These are phyloP conservation scores for Protonibea diacanthus DNA, from an alignment of 2,797 vertebrate genomes.

Conservation along the genomic window DNA sequence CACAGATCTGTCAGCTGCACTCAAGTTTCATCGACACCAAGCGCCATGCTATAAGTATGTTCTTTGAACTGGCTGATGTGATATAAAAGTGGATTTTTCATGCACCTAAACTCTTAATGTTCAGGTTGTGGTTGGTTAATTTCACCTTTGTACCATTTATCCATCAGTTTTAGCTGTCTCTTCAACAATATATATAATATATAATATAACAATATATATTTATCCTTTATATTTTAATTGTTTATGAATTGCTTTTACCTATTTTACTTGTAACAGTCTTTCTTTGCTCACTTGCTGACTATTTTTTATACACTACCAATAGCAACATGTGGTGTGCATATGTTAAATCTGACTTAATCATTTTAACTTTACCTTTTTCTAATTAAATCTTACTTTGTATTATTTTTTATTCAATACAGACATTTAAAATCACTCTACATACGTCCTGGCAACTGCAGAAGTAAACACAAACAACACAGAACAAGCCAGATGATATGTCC, in stretches of 20 bases:
- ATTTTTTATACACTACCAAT: neutral
- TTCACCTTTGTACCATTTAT: neutral
- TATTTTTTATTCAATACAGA: neutral
- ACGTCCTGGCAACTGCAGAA: neutral
- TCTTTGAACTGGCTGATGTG: too few species aligned
- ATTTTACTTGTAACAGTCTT: neutral
- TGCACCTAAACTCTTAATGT: neutral
- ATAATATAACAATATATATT: too few species aligned
- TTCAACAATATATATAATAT: neutral
- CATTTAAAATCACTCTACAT: neutral
- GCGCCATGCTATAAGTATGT: neutral
- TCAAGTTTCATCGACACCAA: neutral
- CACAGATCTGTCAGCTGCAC: neutral
- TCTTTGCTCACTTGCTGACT: neutral
- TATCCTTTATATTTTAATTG: neutral
- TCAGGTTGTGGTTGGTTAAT: neutral
- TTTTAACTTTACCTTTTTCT: neutral
- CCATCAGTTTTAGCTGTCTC: neutral
- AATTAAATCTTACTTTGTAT: neutral
- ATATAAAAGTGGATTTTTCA: neutral
- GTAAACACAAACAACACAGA: constrained; percentile 3
- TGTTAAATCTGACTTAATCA: neutral
- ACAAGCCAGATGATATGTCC: neutral
- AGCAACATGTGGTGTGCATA: neutral
- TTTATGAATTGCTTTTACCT: neutral